Percentiles rank a stretch among this genome's conserved stretches.
Evolutionary conservation across 2,797 vertebrate genomes (phyloP).

Genomic region (Lagocephalus sceleratus): DNA sequence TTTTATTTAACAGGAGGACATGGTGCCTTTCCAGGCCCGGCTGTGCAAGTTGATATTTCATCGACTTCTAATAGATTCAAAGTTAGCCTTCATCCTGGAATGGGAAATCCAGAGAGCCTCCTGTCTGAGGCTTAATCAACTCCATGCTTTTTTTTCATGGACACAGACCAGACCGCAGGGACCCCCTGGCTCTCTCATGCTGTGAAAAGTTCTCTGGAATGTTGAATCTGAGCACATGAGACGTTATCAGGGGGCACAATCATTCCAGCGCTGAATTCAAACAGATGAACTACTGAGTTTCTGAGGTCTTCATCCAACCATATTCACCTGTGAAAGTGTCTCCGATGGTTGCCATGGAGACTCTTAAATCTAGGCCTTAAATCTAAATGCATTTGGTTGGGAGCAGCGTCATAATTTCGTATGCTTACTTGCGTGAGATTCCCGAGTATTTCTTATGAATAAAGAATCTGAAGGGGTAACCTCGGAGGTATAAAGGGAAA

Average conservation of each 20-base stretch:
- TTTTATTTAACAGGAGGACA: too few relatives aligned
- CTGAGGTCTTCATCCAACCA: conserved; percentile 25
- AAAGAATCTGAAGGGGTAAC: conserved; percentile 52
- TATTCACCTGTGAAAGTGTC: conserved; percentile 41
- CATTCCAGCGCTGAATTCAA: conserved; percentile 14
- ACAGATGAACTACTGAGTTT: conserved; percentile 43
- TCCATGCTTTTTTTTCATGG: too few relatives aligned
- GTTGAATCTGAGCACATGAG: too few relatives aligned
- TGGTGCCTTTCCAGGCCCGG: too few relatives aligned
- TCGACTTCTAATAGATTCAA: too few relatives aligned
- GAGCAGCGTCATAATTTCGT: conserved; percentile 27
- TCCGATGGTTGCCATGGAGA: conserved; percentile 25
- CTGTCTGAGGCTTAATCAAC: too few relatives aligned
- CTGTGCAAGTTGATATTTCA: too few relatives aligned
- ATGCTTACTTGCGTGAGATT: conserved; percentile 18
- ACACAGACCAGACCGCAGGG: conserved; percentile 1
- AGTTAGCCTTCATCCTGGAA: too few relatives aligned
- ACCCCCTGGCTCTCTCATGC: not conserved
- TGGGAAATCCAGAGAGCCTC: too few relatives aligned
- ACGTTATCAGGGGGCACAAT: too few relatives aligned
- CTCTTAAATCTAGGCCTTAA: conserved; percentile 24
- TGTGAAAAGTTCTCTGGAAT: too few relatives aligned
- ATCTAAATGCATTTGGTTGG: conserved; percentile 48
- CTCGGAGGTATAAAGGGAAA: conserved; percentile 39
- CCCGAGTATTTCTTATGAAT: conserved; percentile 47